phyloP scores from a whole-genome alignment of 1,140 invertebrate species.

The Drosophila kepulauana region DNA sequence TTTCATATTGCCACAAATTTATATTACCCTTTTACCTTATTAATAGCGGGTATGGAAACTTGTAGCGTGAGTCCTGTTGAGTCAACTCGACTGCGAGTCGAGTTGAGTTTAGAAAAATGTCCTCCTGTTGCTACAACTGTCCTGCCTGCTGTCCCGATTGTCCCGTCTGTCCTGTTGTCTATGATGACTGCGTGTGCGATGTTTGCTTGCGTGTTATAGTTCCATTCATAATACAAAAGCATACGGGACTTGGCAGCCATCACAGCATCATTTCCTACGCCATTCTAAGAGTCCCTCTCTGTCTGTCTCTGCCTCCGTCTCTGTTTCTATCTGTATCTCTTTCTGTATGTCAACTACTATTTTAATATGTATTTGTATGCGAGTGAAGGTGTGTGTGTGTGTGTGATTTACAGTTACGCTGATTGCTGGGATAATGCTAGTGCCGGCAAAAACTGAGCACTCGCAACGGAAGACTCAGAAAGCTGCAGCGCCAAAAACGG shows the following conservation, averaged over 20 bases:
- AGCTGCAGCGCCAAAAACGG: conserved; percentile 23
- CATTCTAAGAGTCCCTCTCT: conserved; percentile 55
- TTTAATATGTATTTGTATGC: conserved; percentile 16
- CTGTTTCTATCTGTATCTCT: neutral
- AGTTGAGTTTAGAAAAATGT: conserved; percentile 53
- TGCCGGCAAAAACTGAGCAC: conserved; percentile 36
- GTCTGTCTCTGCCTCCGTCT: neutral
- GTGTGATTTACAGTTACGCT: conserved; percentile 79
- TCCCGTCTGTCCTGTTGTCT: neutral
- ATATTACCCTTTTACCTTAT: no score
- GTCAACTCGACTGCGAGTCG: conserved; percentile 15
- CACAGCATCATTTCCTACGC: conserved; percentile 78
- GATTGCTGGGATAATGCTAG: conserved; percentile 78
- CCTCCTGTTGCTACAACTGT: conserved; percentile 2
- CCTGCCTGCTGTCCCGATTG: conserved; percentile 14
- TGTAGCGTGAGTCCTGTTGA: conserved; percentile 29
- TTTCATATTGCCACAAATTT: no score
- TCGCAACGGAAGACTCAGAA: conserved; percentile 19
- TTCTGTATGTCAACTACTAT: conserved; percentile 42
- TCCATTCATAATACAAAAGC: conserved; percentile 82
- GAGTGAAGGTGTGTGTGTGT: conserved; percentile 29
- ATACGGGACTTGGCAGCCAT: conserved; percentile 65
- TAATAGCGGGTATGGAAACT: neutral
- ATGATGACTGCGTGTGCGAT: conserved; percentile 59
- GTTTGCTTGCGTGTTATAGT: conserved; percentile 75